phyloP scores from a whole-genome alignment of 2,888 invertebrate species.

The Epinotia ramella region DNA sequence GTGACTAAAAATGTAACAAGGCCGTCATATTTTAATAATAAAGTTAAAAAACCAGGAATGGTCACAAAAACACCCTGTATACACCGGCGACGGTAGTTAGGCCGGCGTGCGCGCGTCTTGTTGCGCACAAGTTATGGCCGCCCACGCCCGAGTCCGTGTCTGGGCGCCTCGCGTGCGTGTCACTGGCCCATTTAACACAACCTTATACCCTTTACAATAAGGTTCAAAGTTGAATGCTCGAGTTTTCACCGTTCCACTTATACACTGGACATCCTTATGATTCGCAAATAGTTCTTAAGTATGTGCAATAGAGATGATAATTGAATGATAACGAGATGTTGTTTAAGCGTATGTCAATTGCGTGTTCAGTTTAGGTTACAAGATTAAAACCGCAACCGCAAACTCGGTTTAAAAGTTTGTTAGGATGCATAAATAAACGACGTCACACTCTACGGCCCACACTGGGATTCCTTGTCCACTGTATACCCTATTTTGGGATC shows the following conservation, averaged over 20 bases:
- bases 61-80: slow-evolving; percentile 60
- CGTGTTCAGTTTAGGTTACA: slow-evolving; percentile 32
- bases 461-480: slow-evolving; percentile 7
- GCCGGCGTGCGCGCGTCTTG: slow-evolving; percentile 76
- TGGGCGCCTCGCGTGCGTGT: slow-evolving; percentile 44
- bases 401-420: slow-evolving; percentile 24
- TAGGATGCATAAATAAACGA: slow-evolving; percentile 30
- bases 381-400: slow-evolving; percentile 21
- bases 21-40: not conserved
- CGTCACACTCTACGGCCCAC: slow-evolving; percentile 15
- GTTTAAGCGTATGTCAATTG: slow-evolving; percentile 34
- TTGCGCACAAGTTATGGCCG: slow-evolving; percentile 78
- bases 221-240: slow-evolving; percentile 7
- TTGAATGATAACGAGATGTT: slow-evolving; percentile 19
- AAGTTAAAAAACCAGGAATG: not conserved
- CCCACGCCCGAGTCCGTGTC: slow-evolving; percentile 63
- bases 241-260: not conserved
- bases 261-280: not conserved
- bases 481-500: not conserved
- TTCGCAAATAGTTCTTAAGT: slow-evolving; percentile 8
- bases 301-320: not conserved
- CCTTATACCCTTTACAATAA: slow-evolving; percentile 8
- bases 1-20: no score
- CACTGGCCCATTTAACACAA: slow-evolving; percentile 54
- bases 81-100: slow-evolving; percentile 74